phyloP scores from a whole-genome alignment of 2,113 vertebrate genomes.

The Anguilla japonica region DNA sequence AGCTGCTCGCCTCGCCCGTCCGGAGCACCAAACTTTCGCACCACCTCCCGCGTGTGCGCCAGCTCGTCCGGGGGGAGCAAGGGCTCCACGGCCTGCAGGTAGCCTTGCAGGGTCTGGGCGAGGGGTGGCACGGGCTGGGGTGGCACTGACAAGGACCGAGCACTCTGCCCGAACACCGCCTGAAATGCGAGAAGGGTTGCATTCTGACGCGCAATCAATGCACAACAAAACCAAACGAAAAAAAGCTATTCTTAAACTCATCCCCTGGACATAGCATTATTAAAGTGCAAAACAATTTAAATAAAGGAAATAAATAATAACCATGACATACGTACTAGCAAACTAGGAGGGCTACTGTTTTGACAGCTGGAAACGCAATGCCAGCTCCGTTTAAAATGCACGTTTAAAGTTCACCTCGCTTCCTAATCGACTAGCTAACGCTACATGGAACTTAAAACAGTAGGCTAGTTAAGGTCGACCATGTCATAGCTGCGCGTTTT shows the following conservation, averaged over 20 bases:
- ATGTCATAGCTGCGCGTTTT: no score
- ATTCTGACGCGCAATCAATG: not conserved
- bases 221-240: not conserved
- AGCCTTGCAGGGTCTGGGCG: constrained; percentile 68
- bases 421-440: not conserved
- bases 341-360: not conserved
- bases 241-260: not conserved
- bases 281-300: not conserved
- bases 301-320: not conserved
- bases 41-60: constrained; percentile 68
- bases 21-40: constrained; percentile 62
- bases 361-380: not conserved
- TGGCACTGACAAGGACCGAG: constrained; percentile 56
- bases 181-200: constrained; percentile 21
- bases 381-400: not conserved
- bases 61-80: constrained; percentile 73
- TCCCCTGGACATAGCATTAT: not conserved
- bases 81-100: constrained; percentile 74
- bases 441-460: not conserved
- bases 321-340: not conserved
- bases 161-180: constrained; percentile 38
- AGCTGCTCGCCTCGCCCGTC: constrained; percentile 69
- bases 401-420: not conserved
- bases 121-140: constrained; percentile 74
- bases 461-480: not conserved